Evolutionary conservation across 1,140 invertebrate genomes (phyloP).

Genomic region (Armadillidium nasatum): DNA sequence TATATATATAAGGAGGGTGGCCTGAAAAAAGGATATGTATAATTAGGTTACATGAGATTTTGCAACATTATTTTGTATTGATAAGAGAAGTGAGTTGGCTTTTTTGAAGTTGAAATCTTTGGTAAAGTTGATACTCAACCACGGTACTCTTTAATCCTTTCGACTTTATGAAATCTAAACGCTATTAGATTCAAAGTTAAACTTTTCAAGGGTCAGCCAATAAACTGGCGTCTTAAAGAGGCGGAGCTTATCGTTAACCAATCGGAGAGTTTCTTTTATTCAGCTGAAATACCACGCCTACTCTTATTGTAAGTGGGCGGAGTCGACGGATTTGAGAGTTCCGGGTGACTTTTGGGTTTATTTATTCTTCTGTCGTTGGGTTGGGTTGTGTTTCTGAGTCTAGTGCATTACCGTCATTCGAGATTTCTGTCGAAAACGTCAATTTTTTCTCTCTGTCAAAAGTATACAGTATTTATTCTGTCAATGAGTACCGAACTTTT

Average conservation of each 20-base stretch:
- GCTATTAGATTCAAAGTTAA: not conserved
- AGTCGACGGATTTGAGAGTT: not conserved
- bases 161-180: not conserved
- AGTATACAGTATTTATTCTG: no score
- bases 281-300: not conserved
- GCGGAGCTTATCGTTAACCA: not conserved
- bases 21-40: not conserved
- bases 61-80: not conserved
- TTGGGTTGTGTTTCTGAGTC: no score
- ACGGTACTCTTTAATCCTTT: not conserved
- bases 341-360: no score
- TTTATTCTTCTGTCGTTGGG: no score
- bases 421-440: no score
- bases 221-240: not conserved
- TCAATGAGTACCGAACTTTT: no score
- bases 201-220: not conserved
- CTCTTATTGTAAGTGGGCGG: not conserved
- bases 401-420: no score
- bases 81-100: not conserved
- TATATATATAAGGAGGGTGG: not conserved
- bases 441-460: no score
- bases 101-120: not conserved
- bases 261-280: not conserved
- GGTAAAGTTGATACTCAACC: not conserved
- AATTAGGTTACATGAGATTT: conserved; percentile 8